Base-by-base conservation (phyloP, 2,888 invertebrate genomes). In the Xanthia icteritia region DNA sequence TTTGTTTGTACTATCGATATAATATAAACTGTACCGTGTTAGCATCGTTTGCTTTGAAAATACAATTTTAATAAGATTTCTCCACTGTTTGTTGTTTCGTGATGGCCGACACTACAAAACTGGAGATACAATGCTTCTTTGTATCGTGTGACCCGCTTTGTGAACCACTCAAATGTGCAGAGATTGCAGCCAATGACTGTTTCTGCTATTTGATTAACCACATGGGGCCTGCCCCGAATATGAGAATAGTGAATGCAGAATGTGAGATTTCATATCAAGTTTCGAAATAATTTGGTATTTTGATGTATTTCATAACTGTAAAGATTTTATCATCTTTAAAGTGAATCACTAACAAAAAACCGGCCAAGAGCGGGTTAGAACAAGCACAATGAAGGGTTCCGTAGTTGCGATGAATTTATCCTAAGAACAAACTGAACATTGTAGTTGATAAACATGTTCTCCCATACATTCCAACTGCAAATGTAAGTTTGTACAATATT, bases 41-140 rank as follows among this genome's bases (percentile, higher is more conserved):
- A 63, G 27, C 36, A 42, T 56, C 60, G 73, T 76, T 85, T 73
- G 75, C 73, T 82, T 79, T 73, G 73, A 64, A 67, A 82, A 76
- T 65, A 82, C 73, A 79, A 83, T 73, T 82, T 84, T 86, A 84
- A 84, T 86, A 86, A 85, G 83, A 70, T 42, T 65, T 67, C 51
- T 56, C 54, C 42, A 48, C 36, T 75, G 64, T 73, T 65, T 48
- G 45, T 23, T 36, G 23, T 69, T 31, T 79, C 51, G 20, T 23
- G 58, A 71, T 77, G 51, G 60, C 54, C 61, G 45, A 39, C 64
- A 39, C 51, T 54, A 70, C n/a, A 61, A 63, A 48, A 60, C 17
- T 36, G 27, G 4, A 39, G 36, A 65, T 64, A 60, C 58, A 76
- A 58, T 11, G 67, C 17, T 73, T 61, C 73, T 56, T 65, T 54